Percentiles rank a stretch among this genome's conserved stretches.
phyloP scores from a whole-genome alignment of 2,797 vertebrate species.

The Tamandua tetradactyla region DNA sequence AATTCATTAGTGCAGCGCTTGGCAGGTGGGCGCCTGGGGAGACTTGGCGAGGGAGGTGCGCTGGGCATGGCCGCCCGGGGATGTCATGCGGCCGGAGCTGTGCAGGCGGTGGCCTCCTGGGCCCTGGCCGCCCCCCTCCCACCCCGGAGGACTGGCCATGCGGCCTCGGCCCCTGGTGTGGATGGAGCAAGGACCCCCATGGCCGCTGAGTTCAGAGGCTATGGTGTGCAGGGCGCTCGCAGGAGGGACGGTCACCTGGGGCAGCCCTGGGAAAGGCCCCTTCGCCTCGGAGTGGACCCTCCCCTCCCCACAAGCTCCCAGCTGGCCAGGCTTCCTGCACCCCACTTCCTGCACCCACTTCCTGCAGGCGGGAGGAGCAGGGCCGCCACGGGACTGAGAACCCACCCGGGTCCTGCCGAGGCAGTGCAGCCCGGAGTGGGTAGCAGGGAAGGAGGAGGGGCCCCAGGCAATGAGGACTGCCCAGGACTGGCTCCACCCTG shows the following conservation, averaged over 20 bases:
- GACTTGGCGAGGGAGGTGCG: background rate
- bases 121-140: background rate
- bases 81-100: background rate
- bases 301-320: background rate
- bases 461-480: background rate
- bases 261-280: background rate
- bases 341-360: background rate
- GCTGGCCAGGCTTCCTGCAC: background rate
- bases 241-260: background rate
- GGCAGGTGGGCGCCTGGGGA: background rate
- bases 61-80: background rate
- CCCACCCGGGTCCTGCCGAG: background rate
- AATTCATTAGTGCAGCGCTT: background rate
- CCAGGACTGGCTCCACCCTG: background rate
- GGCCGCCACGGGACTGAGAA: background rate
- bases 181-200: background rate
- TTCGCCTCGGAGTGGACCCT: background rate
- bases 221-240: background rate
- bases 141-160: background rate
- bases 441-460: accelerated
- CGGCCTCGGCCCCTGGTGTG: background rate
- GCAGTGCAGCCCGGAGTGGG: too few relatives aligned
- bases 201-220: background rate
- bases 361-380: background rate
- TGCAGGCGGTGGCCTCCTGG: background rate